These are phyloP conservation scores for Arizona elegans DNA, from an alignment of 2,113 vertebrate genomes.

Conservation along the genomic window DNA sequence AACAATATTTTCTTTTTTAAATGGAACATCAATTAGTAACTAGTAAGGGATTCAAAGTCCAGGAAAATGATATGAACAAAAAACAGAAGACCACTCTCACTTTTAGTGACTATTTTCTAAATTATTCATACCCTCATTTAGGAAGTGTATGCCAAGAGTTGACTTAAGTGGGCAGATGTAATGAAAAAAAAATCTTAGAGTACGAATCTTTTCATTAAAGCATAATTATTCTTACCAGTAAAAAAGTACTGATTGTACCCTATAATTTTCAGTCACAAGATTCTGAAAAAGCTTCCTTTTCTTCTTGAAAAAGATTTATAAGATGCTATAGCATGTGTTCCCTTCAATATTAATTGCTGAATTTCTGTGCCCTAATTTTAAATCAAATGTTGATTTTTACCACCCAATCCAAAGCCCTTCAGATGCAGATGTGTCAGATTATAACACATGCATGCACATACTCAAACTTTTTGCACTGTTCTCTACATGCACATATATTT, in stretches of 20 bases:
- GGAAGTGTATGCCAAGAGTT: background rate
- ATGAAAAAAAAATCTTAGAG: background rate
- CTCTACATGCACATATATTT: background rate
- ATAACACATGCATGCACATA: background rate
- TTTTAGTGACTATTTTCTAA: background rate
- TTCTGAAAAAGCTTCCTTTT: conserved; percentile 3
- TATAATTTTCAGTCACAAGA: background rate
- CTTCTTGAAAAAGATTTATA: background rate
- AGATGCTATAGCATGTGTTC: background rate
- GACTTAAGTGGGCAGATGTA: background rate
- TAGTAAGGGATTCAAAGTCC: background rate
- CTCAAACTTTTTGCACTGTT: background rate
- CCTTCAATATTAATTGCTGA: background rate
- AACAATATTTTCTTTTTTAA: background rate
- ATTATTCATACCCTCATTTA: background rate
- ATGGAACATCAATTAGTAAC: background rate
- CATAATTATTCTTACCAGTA: background rate
- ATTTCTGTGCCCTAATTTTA: background rate
- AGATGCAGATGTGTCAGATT: background rate
- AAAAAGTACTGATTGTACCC: background rate
- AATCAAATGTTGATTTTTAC: background rate
- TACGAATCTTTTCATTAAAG: background rate
- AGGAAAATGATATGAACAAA: background rate
- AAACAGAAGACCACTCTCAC: background rate
- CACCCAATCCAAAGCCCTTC: background rate